phyloP scores from a whole-genome alignment of 2,113 vertebrate genomes.

The Orientallactaga bullata region DNA sequence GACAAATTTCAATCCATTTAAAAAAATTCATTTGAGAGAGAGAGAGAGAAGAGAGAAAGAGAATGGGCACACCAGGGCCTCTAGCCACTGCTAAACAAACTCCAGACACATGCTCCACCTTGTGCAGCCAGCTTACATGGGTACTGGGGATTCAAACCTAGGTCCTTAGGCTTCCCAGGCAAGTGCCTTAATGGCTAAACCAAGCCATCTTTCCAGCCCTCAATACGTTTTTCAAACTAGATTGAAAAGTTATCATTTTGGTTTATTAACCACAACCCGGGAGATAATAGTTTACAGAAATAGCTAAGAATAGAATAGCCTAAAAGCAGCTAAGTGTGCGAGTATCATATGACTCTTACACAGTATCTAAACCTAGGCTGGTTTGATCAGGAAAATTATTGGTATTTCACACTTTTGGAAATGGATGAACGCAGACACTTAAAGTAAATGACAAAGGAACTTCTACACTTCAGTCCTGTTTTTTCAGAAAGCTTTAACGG shows the following conservation, averaged over 20 bases:
- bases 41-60: too few species aligned
- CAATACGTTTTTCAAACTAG: constrained; percentile 30
- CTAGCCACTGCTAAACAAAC: too few species aligned
- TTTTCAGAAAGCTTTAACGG: constrained; percentile 34
- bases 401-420: constrained; percentile 3
- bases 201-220: not conserved
- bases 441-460: not conserved
- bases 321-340: constrained; percentile 35
- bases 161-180: too few species aligned
- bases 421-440: not conserved
- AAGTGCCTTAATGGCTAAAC: too few species aligned
- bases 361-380: not conserved
- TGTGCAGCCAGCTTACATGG: too few species aligned
- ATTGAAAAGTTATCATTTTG: constrained; percentile 47
- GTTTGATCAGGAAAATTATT: not conserved
- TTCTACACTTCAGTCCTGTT: not conserved
- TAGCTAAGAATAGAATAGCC: not conserved
- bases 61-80: too few species aligned
- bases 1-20: not conserved
- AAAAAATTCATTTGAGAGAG: too few species aligned
- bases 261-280: constrained; percentile 45
- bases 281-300: constrained; percentile 40
- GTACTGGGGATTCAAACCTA: too few species aligned
- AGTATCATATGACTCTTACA: constrained; percentile 42
- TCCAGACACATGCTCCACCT: too few species aligned